Evolutionary conservation across 2,797 vertebrate species (phyloP).

Genomic region (Micrastur ruficollis): DNA sequence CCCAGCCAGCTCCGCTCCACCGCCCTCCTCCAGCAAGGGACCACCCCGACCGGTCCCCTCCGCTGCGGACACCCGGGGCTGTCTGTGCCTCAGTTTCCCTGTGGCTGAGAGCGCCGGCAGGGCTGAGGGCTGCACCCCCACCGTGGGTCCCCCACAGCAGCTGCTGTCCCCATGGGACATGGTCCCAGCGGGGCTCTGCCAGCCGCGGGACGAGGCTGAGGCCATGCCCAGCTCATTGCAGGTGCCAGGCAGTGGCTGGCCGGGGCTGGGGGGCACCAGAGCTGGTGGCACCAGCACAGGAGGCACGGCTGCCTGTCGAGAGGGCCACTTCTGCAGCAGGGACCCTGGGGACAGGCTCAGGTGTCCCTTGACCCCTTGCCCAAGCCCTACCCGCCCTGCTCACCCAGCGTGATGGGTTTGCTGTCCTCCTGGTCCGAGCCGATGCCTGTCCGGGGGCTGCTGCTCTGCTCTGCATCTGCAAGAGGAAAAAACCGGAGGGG

Average conservation of each 20-base stretch:
- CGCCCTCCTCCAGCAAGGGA: background rate
- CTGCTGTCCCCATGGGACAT: background rate
- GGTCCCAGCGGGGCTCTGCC: background rate
- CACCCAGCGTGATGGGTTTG: conserved; percentile 89
- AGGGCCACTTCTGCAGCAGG: rapidly evolving
- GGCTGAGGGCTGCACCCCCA: background rate
- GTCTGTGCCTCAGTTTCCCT: background rate
- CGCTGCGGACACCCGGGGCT: background rate
- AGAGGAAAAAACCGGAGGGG: background rate
- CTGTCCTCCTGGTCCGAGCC: conserved; percentile 94
- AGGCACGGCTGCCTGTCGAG: rapidly evolving
- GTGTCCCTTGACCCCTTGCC: background rate
- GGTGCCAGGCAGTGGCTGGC: background rate
- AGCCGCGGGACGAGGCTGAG: background rate
- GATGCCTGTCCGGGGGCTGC: conserved; percentile 88
- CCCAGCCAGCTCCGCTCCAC: background rate
- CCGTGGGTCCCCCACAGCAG: background rate
- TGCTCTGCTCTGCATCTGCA: conserved; percentile 89
- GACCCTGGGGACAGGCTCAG: background rate
- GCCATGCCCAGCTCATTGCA: background rate
- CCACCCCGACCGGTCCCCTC: background rate
- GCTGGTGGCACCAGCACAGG: background rate
- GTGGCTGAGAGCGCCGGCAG: background rate
- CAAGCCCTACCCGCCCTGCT: background rate
- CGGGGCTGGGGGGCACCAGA: background rate